Base-by-base conservation (phyloP, 2,797 vertebrate genomes). In the Sebastes melanostomus region DNA sequence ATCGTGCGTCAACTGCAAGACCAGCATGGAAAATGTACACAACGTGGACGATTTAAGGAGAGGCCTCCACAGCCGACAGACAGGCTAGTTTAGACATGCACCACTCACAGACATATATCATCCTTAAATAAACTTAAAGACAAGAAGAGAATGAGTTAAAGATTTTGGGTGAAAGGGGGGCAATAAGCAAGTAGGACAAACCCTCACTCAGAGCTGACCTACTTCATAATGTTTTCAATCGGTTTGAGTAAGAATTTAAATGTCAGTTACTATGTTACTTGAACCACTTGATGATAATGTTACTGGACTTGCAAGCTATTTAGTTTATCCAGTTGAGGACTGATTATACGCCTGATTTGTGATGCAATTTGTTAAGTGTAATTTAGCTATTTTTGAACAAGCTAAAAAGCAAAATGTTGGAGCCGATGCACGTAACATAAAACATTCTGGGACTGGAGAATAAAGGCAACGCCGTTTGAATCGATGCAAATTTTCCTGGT, bases 111-210 rank as follows among this genome's bases (percentile, higher is more conserved):
- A 73, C 75, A 88, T 72, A 70, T 83, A 83, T 90, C 86, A 62
- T 32, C 74, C 77, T 85, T 81, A 81, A 82, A 88, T 92, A 83
- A 92, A 93, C 89, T 82, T 20, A 1, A 38, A 73, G 82, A 68
- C 62, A 32, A 63, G 52, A 54, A 52, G 72, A 71, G 63, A 85
- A 75, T 13, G 68, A 82, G 77, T 77, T 81, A 75, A 80, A 72
- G 77, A 74, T 83, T 81, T 75, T 75, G 22, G n/a, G 24, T 36
- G 18, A 32, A 77, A 77, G 61, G 60, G 25, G 38, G 11, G 8
- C 27, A 32, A 58, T 54, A 34, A 52, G 65, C 76, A 61, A 72
- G 60, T 36, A 46, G 34, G 61, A 78, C 52, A 63, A 65, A 70
- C 36, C 54, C 38, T 71, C 65, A 14, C 22, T 69, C 60, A 52